phyloP scores from a whole-genome alignment of 1,140 invertebrate species.

The Platorchestia sp. region DNA sequence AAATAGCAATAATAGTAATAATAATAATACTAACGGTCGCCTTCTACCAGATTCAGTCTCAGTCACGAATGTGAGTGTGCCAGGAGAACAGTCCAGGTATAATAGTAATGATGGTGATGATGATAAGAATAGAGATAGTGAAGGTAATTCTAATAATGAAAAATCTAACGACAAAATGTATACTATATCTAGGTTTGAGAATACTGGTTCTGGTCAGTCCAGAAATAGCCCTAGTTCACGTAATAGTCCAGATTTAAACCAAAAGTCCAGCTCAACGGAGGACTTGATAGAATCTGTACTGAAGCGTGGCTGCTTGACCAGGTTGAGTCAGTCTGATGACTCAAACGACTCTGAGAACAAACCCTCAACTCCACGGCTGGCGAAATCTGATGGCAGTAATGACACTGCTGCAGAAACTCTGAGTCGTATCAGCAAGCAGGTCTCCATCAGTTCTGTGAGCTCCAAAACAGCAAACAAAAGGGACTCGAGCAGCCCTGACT shows the following conservation, averaged over 20 bases:
- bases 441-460: constrained; percentile 39
- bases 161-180: constrained; percentile 25
- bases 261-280: constrained; percentile 3
- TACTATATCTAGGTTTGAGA: constrained; percentile 33
- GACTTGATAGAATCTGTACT: constrained; percentile 42
- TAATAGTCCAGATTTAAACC: neutral
- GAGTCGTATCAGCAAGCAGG: constrained; percentile 47
- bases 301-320: neutral
- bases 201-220: neutral
- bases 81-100: neutral
- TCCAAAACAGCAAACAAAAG: neutral
- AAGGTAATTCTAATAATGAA: constrained; percentile 16
- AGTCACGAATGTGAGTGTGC: neutral
- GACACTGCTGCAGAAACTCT: constrained; percentile 32
- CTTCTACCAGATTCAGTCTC: constrained; percentile 7
- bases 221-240: neutral
- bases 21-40: neutral
- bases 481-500: constrained; percentile 20
- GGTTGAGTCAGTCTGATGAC: neutral
- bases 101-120: neutral
- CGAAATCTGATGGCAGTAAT: neutral
- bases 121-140: neutral
- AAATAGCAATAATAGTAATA: neutral
- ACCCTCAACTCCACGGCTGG: neutral
- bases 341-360: constrained; percentile 17